These are phyloP conservation scores for Alectoris magna DNA, from an alignment of 2,797 vertebrate species.

Conservation along the genomic window DNA sequence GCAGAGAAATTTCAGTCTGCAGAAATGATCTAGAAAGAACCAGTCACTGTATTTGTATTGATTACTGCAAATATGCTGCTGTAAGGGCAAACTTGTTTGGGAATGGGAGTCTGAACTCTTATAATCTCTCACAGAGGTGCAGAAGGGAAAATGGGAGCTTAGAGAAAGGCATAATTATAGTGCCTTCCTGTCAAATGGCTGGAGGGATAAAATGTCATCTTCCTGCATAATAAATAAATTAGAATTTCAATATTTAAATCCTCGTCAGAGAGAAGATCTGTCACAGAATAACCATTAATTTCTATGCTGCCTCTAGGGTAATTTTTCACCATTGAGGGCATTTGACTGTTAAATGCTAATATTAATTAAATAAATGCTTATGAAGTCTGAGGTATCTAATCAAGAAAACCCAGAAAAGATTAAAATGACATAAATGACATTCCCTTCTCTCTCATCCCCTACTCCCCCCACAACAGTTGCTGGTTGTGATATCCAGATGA, in stretches of 20 bases:
- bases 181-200: constrained; percentile 48
- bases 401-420: constrained; percentile 60
- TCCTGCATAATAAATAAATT: constrained; percentile 67
- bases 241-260: constrained; percentile 66
- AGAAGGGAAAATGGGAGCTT: background rate
- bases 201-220: constrained; percentile 57
- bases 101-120: background rate
- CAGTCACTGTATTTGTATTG: constrained; percentile 38
- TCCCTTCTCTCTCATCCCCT: background rate
- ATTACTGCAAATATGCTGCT: constrained; percentile 47
- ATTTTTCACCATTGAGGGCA: constrained; percentile 15
- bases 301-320: constrained; percentile 25
- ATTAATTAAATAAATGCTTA: constrained; percentile 61
- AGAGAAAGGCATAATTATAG: constrained; percentile 6
- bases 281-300: constrained; percentile 43
- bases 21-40: constrained; percentile 65
- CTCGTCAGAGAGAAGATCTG: constrained; percentile 40
- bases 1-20: constrained; percentile 33
- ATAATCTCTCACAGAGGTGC: background rate
- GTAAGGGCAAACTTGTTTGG: background rate
- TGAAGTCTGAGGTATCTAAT: constrained; percentile 55
- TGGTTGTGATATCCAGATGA: constrained; percentile 53
- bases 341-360: constrained; percentile 63
- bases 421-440: constrained; percentile 48
- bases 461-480: background rate